Evolutionary conservation across 2,888 invertebrate genomes (phyloP).

Genomic region (Lydus trimaculatus): DNA sequence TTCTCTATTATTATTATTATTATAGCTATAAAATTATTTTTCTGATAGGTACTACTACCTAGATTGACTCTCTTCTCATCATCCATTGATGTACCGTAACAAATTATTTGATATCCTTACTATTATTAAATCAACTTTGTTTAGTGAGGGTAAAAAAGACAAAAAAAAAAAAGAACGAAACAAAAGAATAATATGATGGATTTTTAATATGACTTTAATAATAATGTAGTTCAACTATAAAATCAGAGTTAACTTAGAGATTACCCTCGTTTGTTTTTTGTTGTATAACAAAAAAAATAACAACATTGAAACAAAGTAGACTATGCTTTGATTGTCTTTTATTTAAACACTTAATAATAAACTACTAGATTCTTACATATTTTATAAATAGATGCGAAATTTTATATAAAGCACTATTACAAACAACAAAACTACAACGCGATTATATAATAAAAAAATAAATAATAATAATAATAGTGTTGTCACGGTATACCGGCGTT

Average conservation of each 20-base stretch:
- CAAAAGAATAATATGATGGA: background rate
- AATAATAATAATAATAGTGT: background rate
- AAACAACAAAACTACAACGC: no score
- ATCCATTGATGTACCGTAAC: background rate
- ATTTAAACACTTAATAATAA: background rate
- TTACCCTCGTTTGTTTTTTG: background rate
- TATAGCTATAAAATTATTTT: no score
- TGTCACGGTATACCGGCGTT: background rate
- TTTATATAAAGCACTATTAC: background rate
- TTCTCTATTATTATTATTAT: no score
- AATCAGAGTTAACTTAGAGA: background rate
- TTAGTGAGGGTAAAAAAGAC: background rate
- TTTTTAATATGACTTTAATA: constrained; percentile 5
- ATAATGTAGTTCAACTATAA: background rate
- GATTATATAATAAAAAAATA: no score
- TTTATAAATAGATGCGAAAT: background rate
- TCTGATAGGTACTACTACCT: background rate
- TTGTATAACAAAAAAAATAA: no score
- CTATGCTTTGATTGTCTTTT: background rate
- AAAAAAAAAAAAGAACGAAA: background rate
- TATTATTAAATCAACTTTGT: background rate
- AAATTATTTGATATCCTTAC: background rate
- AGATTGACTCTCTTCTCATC: background rate
- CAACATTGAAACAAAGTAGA: background rate
- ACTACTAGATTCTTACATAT: background rate